phyloP scores from a whole-genome alignment of 2,797 vertebrate species.

The Falco berigora region DNA sequence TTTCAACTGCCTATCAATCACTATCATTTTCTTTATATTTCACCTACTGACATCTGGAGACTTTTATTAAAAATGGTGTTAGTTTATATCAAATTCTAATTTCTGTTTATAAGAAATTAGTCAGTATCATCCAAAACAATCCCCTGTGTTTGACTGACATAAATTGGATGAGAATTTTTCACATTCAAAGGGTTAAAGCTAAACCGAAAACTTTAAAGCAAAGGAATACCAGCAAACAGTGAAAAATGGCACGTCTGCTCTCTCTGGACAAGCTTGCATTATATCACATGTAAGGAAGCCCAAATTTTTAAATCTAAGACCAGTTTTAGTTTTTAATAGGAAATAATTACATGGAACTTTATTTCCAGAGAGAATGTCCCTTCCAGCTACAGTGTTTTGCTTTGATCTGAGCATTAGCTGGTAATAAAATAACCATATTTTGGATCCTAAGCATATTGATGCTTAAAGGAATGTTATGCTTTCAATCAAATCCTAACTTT shows the following conservation, averaged over 20 bases:
- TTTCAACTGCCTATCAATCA: not conserved
- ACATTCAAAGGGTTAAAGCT: conserved; percentile 40
- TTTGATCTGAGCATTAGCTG: conserved; percentile 46
- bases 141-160: not conserved
- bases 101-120: not conserved
- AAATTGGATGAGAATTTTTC: conserved; percentile 28
- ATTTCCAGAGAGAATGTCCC: conserved; percentile 36
- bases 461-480: conserved; percentile 63
- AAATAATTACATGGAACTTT: conserved; percentile 57
- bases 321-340: conserved; percentile 47
- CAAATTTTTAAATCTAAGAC: conserved; percentile 28
- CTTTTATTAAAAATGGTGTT: not conserved
- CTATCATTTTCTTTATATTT: not conserved
- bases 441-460: conserved; percentile 22
- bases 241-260: conserved; percentile 23
- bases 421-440: conserved; percentile 53
- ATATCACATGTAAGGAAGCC: conserved; percentile 12
- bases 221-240: conserved; percentile 13
- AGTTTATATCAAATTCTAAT: not conserved
- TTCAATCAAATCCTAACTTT: conserved; percentile 50
- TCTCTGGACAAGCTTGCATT: conserved; percentile 26
- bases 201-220: conserved; percentile 42
- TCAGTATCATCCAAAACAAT: not conserved
- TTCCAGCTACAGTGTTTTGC: conserved; percentile 37
- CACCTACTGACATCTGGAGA: not conserved